phyloP scores from a whole-genome alignment of 2,888 invertebrate genomes.

The Melangyna quadrimaculata region DNA sequence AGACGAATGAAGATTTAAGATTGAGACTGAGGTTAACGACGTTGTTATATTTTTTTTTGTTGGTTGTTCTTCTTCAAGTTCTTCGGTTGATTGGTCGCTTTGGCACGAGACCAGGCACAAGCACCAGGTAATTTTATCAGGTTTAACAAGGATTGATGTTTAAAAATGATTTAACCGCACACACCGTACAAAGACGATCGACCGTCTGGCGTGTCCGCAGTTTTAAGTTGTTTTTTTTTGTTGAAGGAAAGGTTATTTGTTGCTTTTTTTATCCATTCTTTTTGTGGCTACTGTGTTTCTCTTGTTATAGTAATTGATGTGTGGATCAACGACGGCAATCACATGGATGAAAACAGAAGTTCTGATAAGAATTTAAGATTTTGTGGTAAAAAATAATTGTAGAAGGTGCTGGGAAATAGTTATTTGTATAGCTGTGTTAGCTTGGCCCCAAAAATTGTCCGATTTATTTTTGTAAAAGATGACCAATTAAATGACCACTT shows the following conservation, averaged over 20 bases:
- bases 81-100: slow-evolving; percentile 1
- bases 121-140: slow-evolving; percentile 18
- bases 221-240: neutral
- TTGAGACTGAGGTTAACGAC: slow-evolving; percentile 53
- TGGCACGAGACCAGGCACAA: slow-evolving; percentile 63
- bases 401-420: too few relatives aligned
- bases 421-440: too few relatives aligned
- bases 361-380: slow-evolving; percentile 25
- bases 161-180: slow-evolving; percentile 66
- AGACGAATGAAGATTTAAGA: slow-evolving; percentile 57
- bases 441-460: too few relatives aligned
- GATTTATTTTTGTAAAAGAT: too few relatives aligned
- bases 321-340: slow-evolving; percentile 21
- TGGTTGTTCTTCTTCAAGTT: neutral
- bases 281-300: slow-evolving; percentile 55
- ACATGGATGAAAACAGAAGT: slow-evolving; percentile 32
- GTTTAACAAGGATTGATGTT: slow-evolving; percentile 46
- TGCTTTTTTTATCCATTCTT: neutral
- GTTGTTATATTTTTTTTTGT: slow-evolving; percentile 14
- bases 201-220: slow-evolving; percentile 57
- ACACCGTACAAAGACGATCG: slow-evolving; percentile 6
- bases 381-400: neutral
- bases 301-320: slow-evolving; percentile 51
- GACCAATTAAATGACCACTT: too few relatives aligned
- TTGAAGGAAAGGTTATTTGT: neutral